Evolutionary conservation across 1,140 invertebrate genomes (phyloP), one percentile per base, ranked within the genome.

Genomic region (Ylistrum balloti): DNA sequence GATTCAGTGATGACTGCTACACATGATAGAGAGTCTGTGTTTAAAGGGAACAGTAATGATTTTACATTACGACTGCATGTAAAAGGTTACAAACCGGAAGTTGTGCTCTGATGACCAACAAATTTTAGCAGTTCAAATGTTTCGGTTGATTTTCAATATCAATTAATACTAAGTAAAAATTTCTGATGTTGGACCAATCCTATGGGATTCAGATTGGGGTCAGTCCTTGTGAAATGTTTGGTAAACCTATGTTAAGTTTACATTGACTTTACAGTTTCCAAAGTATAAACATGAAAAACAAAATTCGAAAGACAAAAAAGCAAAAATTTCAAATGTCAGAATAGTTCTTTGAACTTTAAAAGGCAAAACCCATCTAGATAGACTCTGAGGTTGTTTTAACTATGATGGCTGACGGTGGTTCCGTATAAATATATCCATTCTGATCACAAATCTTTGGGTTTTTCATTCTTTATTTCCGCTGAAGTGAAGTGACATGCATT

Each of bases 41-140:
- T 45, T 17, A 45, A 17, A 45, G 41, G 41, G 41, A 45, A 28
- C 13, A 28, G 22, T 0, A n/a, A 74, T 28, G 56, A 74, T 74
- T 45, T 74, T 28, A 74, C n/a, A n/a, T 74, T 17, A 74, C 56
- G 11, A 5, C n/a, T 7, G 56, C 56, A 3, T 28, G 22, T 5
- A 28, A 74, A 74, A 74, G 56, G 56, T 74, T 74, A 74, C 22
- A 74, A 28, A 74, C 56, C n/a, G 56, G 56, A 74, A 74, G 56
- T n/a, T 28, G 56, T n/a, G 22, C 56, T 74, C 56, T 28, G 56
- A 74, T 74, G 56, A 74, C 56, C 56, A 74, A 17, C 7, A 74
- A 74, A 74, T 28, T 74, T 74, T n/a, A n/a, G 2, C n/a, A 28
- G 56, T 1, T n/a, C 56, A 74, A 74, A 45, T 45, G 7, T 45